phyloP scores from a whole-genome alignment of 2,888 invertebrate genomes.

The Hedya salicella region DNA sequence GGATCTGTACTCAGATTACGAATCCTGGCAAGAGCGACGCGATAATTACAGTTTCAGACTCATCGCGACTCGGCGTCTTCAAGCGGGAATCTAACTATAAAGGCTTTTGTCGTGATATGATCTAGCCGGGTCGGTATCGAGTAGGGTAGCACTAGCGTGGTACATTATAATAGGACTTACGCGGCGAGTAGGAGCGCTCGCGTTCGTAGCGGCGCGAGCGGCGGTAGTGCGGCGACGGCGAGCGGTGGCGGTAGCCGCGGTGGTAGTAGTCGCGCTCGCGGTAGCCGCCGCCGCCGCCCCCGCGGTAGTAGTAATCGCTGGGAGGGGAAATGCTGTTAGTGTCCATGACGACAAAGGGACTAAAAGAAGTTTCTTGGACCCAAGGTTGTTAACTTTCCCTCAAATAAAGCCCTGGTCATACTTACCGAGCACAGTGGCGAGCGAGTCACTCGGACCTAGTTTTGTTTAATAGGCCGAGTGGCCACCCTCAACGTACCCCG shows the following conservation, averaged over 20 bases:
- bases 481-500: too few species aligned
- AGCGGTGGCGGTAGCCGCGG: constrained; percentile 84
- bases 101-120: not conserved
- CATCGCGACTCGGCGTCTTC: not conserved
- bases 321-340: constrained; percentile 4
- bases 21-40: too few species aligned
- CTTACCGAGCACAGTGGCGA: too few species aligned
- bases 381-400: too few species aligned
- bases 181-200: constrained; percentile 92
- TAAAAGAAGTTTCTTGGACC: too few species aligned
- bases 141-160: constrained; percentile 49
- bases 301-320: constrained; percentile 74
- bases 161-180: constrained; percentile 86
- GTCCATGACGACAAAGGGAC: too few species aligned
- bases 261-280: constrained; percentile 84
- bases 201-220: constrained; percentile 89
- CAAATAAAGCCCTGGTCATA: too few species aligned
- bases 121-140: constrained; percentile 18
- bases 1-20: too few species aligned
- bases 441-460: too few species aligned
- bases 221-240: constrained; percentile 90
- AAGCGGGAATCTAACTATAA: not conserved
- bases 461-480: too few species aligned
- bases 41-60: not conserved
- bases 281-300: constrained; percentile 80